Base-by-base conservation (phyloP, 2,888 invertebrate species). In the Mallateleia sp. region DNA sequence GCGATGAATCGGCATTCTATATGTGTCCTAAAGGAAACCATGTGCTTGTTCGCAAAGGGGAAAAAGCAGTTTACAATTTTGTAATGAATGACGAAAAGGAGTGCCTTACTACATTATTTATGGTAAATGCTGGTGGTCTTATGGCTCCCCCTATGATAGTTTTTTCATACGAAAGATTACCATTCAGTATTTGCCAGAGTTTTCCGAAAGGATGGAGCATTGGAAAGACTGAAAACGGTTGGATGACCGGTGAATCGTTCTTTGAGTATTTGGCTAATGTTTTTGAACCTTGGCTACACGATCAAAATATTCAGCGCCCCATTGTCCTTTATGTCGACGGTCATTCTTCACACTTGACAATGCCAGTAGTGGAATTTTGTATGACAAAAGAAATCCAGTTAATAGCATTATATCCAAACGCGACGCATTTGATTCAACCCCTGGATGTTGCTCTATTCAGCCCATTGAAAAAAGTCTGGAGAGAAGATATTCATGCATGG, bases 201-300 rank as follows among this genome's bases (percentile, higher is more conserved):
- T 83, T 94, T 52, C 94, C 94, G 56, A 50, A 85, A 83, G 89
- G 84, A 20, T 95, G 95, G 95, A 93, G 93, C 45, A 80, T 94
- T 38, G 95, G 94, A 78, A 93, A 91, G 81, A 93, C 94, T 6
- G 95, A 95, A 20, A 93, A 87, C 60, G 95, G 95, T 8, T 95
- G 95, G 95, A 95, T 94, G 95, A 95, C 92, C 5, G 87, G 90
- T 2, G 93, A 93, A 87, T 90, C 90, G 5, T 95, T 95, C 89
- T 94, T 88, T 87, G 93, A 95, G 88, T 95, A 92, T 85, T 91
- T 95, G 7, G 87, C 91, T n/a, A 94, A 95, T 82, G 88, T 94
- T 28, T 95, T 95, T 88, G 82, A 92, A 74, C 93, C 92, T 64
- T 95, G 94, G 94, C 82, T 95, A 56, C 67, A 89, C 52, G 85